Percentiles rank a stretch among this genome's conserved stretches.
phyloP scores from a whole-genome alignment of 1,140 invertebrate genomes.

The Drosophila athabasca region DNA sequence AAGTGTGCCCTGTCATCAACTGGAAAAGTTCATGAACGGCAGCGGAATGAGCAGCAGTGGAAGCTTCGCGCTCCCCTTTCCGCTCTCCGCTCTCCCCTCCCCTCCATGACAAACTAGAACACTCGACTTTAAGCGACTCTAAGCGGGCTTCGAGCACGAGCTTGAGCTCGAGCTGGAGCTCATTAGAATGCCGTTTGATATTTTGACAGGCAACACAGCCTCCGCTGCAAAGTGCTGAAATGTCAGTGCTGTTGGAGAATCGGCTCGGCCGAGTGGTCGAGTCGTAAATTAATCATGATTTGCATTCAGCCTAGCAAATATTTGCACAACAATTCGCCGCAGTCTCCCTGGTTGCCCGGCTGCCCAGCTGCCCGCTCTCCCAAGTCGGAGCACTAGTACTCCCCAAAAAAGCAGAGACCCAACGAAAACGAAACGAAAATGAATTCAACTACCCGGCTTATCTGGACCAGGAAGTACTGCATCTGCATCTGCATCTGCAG shows the following conservation, averaged over 20 bases:
- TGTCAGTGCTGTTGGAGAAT: slow-evolving; percentile 24
- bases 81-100: neutral
- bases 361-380: too few relatives aligned
- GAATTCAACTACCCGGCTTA: slow-evolving; percentile 60
- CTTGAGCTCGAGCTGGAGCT: slow-evolving; percentile 42
- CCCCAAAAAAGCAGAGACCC: slow-evolving; percentile 43
- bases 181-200: slow-evolving; percentile 70
- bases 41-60: slow-evolving; percentile 12
- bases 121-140: slow-evolving; percentile 23
- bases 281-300: slow-evolving; percentile 54
- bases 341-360: slow-evolving; percentile 23
- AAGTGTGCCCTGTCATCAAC: slow-evolving; percentile 39
- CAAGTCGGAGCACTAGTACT: slow-evolving; percentile 52
- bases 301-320: slow-evolving; percentile 53
- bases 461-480: slow-evolving; percentile 68
- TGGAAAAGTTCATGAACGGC: slow-evolving; percentile 73
- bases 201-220: slow-evolving; percentile 52
- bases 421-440: slow-evolving; percentile 19
- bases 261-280: neutral
- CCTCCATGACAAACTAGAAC: slow-evolving; percentile 47
- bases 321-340: slow-evolving; percentile 60
- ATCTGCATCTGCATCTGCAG: slow-evolving; percentile 50
- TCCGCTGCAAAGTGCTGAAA: slow-evolving; percentile 52
- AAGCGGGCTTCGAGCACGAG: slow-evolving; percentile 21
- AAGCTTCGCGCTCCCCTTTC: too few relatives aligned